Percentiles rank a stretch among this genome's conserved stretches.
Evolutionary conservation across 2,888 invertebrate genomes (phyloP).

Genomic region (Proisotoma minuta): DNA sequence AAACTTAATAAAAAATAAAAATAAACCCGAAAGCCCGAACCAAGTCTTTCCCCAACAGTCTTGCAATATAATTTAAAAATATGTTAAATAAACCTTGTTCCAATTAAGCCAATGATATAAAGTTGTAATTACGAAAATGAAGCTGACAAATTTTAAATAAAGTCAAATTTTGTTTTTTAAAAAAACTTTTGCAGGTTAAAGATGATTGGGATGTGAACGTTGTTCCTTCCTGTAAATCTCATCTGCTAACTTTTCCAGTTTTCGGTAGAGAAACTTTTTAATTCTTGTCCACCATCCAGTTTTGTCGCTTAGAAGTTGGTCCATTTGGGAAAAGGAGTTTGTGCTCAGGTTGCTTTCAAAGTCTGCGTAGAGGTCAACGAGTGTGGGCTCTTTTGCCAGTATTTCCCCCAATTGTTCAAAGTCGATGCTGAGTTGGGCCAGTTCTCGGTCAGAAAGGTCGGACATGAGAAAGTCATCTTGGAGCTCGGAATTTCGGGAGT

Average conservation of each 20-base stretch:
- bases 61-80: too few relatives aligned
- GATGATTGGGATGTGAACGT: too few relatives aligned
- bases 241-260: constrained; percentile 23
- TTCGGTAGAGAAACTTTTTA: constrained; percentile 23
- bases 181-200: too few relatives aligned
- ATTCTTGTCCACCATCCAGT: constrained; percentile 25
- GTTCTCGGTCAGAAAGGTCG: constrained; percentile 23
- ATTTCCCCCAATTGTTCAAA: constrained; percentile 21
- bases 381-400: constrained; percentile 14
- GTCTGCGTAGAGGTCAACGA: constrained; percentile 26
- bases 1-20: too few relatives aligned
- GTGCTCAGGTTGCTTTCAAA: constrained; percentile 26
- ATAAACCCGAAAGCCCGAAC: too few relatives aligned
- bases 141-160: too few relatives aligned
- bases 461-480: constrained; percentile 29
- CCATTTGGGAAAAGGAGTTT: constrained; percentile 26
- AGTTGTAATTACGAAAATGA: too few relatives aligned
- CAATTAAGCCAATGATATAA: too few relatives aligned
- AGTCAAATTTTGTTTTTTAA: too few relatives aligned
- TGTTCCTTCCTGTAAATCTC: constrained; percentile 14
- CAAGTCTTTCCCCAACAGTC: too few relatives aligned
- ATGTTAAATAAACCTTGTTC: too few relatives aligned
- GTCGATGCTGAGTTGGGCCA: constrained; percentile 19
- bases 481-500: constrained; percentile 23
- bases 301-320: constrained; percentile 10